Conservation (phyloP, 2,888 invertebrate species). For the Nomada ruficornis region DNA sequence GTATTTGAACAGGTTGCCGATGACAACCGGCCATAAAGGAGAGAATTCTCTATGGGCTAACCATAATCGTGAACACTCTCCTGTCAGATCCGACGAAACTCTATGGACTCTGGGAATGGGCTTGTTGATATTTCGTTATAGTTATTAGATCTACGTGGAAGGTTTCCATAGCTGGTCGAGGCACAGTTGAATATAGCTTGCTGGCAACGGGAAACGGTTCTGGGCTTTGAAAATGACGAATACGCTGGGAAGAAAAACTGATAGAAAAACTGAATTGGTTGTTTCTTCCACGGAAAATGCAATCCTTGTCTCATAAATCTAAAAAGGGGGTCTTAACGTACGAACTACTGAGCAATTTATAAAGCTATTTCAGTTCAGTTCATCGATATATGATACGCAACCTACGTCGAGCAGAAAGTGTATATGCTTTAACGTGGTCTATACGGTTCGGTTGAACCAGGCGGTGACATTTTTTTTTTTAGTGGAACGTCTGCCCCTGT, state of each 20-base stretch:
- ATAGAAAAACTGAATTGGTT: neutral
- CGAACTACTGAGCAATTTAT: conserved; percentile 8
- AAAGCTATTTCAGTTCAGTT: conserved; percentile 1
- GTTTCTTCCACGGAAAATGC: conserved; percentile 12
- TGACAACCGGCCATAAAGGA: conserved; percentile 19
- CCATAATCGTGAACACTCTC: conserved; percentile 24
- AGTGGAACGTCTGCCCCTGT: neutral
- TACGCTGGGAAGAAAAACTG: neutral
- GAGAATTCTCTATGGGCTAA: conserved; percentile 7
- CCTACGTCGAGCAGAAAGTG: neutral
- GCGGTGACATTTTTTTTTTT: conserved; percentile 1
- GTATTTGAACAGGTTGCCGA: conserved; percentile 63
- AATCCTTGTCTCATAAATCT: conserved; percentile 9
- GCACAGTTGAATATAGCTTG: neutral
- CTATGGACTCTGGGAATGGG: neutral
- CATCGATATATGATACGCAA: neutral
- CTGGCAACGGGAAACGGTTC: neutral
- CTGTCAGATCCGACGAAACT: conserved; percentile 16
- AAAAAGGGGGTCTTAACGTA: neutral
- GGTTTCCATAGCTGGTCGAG: too few species aligned
- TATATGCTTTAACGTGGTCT: neutral
- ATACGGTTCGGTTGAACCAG: conserved; percentile 3
- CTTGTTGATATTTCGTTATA: conserved; percentile 47
- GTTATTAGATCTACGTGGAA: conserved; percentile 7
- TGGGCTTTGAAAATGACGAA: neutral